Percentiles rank a stretch among this genome's conserved stretches.
Conservation (phyloP, 2,113 vertebrate species). For the Myrmecobius fasciatus region DNA sequence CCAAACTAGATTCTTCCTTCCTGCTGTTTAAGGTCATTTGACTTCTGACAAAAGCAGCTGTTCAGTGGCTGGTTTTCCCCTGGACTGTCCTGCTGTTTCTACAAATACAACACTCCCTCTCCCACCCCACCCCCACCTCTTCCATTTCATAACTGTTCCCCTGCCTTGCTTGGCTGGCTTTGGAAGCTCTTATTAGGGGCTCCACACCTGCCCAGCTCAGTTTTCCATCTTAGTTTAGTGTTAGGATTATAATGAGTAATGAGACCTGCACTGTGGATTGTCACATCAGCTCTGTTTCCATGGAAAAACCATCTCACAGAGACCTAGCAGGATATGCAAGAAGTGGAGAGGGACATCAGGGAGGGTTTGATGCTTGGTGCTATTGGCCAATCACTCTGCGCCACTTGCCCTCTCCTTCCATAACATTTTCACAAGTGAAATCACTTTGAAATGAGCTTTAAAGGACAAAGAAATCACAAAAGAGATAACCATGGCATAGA, state of each 20-base stretch:
- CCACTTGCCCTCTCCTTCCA: no score
- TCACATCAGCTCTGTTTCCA: background rate
- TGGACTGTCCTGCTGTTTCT: background rate
- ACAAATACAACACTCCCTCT: background rate
- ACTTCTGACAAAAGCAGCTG: background rate
- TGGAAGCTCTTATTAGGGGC: background rate
- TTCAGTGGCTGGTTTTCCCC: background rate
- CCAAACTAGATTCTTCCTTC: background rate
- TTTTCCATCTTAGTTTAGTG: background rate
- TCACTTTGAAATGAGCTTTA: background rate
- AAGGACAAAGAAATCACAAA: background rate
- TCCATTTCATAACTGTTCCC: background rate
- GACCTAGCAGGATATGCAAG: rapidly evolving
- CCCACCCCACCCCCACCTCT: background rate
- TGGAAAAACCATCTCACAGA: background rate
- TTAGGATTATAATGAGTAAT: background rate
- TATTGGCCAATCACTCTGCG: background rate
- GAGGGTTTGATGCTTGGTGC: background rate
- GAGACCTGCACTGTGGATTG: background rate
- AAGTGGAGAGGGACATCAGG: rapidly evolving
- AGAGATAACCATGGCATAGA: background rate
- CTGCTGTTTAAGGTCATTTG: background rate
- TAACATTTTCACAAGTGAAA: background rate
- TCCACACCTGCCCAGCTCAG: background rate
- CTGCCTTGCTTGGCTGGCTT: background rate